Conservation (phyloP, 2,113 vertebrate species). For the Muscicapa adusta region DNA sequence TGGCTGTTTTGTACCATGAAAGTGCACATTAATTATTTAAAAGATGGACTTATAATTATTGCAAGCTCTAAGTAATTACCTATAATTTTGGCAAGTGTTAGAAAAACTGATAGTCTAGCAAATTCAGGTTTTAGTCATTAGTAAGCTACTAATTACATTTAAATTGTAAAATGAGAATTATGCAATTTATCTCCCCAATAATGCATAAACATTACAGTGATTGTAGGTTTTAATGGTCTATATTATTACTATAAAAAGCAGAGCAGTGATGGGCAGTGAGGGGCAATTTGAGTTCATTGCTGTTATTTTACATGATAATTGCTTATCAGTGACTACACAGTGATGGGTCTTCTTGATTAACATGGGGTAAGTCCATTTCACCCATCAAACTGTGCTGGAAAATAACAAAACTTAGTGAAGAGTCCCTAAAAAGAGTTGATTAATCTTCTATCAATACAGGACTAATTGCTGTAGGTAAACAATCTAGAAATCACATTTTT, state of each 20-base stretch:
- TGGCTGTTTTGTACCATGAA: slow-evolving; percentile 69
- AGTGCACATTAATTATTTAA: slow-evolving; percentile 78
- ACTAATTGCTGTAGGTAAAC: not conserved
- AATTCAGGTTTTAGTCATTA: slow-evolving; percentile 80
- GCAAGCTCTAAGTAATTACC: slow-evolving; percentile 76
- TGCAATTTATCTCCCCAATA: slow-evolving; percentile 76
- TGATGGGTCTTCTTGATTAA: slow-evolving; percentile 10
- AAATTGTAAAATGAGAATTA: slow-evolving; percentile 83
- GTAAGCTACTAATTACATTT: slow-evolving; percentile 81
- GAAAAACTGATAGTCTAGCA: slow-evolving; percentile 75
- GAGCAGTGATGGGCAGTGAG: slow-evolving; percentile 69
- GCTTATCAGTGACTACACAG: slow-evolving; percentile 3
- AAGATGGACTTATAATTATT: slow-evolving; percentile 79
- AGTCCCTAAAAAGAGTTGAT: not conserved
- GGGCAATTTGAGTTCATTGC: slow-evolving; percentile 66
- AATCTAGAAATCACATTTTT: not conserved
- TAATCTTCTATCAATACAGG: not conserved
- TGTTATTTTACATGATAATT: slow-evolving; percentile 71
- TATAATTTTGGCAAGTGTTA: slow-evolving; percentile 78
- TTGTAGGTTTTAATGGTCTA: slow-evolving; percentile 78
- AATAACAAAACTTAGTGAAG: not conserved
- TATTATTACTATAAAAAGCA: slow-evolving; percentile 65
- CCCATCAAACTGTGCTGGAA: not conserved
- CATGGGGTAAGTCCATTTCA: not conserved
- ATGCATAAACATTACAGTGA: slow-evolving; percentile 78